phyloP scores from a whole-genome alignment of 2,113 vertebrate species.

The Mustelus asterias region DNA sequence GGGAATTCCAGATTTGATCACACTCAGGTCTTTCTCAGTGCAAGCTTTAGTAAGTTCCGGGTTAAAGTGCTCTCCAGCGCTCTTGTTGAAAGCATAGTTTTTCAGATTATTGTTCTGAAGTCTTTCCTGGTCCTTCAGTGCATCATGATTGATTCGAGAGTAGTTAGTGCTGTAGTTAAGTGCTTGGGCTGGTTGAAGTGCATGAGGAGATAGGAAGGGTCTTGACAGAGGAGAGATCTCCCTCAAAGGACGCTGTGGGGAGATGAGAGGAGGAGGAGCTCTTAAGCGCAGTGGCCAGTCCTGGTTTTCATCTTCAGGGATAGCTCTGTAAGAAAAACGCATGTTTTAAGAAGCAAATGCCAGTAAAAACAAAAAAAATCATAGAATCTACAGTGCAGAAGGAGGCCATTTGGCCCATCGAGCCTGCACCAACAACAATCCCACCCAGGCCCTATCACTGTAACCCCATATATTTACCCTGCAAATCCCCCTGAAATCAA shows the following conservation, averaged over 20 bases:
- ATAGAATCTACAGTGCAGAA: too few relatives aligned
- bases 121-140: background rate
- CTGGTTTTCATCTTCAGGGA: background rate
- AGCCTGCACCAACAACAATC: too few relatives aligned
- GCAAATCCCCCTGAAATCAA: too few relatives aligned
- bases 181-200: conserved; percentile 30
- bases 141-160: background rate
- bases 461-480: too few relatives aligned
- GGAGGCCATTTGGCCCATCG: too few relatives aligned
- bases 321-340: background rate
- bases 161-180: conserved; percentile 35
- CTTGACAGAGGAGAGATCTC: background rate
- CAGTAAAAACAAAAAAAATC: background rate
- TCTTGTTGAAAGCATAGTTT: background rate
- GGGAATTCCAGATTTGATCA: conserved; percentile 21
- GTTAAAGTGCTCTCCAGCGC: conserved; percentile 30
- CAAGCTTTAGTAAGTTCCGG: conserved; percentile 11
- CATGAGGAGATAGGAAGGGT: conserved; percentile 16
- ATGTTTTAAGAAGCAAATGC: background rate
- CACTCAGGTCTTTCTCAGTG: conserved; percentile 28
- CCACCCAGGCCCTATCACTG: too few relatives aligned
- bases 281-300: background rate
- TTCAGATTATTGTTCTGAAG: background rate
- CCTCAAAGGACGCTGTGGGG: conserved; percentile 18
- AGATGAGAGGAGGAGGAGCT: conserved; percentile 34